Evolutionary conservation across 2,888 invertebrate genomes (phyloP), one percentile per base, ranked within the genome.

Genomic region (Fabriciana adippe): DNA sequence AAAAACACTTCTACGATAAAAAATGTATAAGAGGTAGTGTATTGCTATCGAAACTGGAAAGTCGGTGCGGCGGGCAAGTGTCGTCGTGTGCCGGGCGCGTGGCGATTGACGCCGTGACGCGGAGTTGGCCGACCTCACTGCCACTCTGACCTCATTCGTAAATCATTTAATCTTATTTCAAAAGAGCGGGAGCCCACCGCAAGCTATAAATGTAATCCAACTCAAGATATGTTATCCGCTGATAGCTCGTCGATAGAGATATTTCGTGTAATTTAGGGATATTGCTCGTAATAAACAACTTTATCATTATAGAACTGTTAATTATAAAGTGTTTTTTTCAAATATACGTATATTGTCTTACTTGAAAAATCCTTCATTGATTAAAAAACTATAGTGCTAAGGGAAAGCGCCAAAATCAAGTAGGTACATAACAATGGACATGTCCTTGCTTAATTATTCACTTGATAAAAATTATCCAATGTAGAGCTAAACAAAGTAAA

Each of bases 141-240:
- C 84, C 84, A 81, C 82, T 80, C 81, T 89, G 91, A 91, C 90
- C 91, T 88, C 89, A 88, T 89, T 88, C 90, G 89, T 91, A 91
- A 91, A 90, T 90, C 86, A 88, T 89, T 89, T 87, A 89, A 86
- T 85, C 83, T 85, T 83, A 82, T 83, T 85, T 79, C 81, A 79
- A 79, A 85, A 84, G 86, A 86, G 79, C 85, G 84, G 81, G 82
- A 85, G 85, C 85, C 83, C 78, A 76, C 78, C 75, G 74, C 75
- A 75, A 74, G 76, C 81, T 77, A 82, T 84, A 84, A 76, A 83
- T 80, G 80, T 81, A 80, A 78, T 76, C 74, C 67, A 68, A 73
- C 68, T 57, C 59, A 66, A 72, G 73, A 73, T 73, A 73, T 69
- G 73, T 73, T 74, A 75, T 72, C 65, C 70, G 69, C 51, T 60